Base-by-base conservation (phyloP, 2,797 vertebrate species). In the Stomatorhinus walkeri region DNA sequence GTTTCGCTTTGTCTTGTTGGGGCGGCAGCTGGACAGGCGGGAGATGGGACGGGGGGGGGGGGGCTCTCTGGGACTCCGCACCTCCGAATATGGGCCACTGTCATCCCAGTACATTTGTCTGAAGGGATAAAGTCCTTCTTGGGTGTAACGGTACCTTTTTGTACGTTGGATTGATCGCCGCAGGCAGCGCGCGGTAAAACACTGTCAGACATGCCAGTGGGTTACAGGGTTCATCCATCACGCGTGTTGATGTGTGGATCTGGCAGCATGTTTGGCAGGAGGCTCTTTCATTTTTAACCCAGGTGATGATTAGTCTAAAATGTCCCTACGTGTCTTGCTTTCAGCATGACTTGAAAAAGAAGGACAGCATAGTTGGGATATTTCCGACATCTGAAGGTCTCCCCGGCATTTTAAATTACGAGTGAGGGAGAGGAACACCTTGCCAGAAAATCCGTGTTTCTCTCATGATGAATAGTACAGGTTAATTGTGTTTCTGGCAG, bases 1-100 rank as follows among this genome's bases (percentile, higher is more conserved):
- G 28, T 5, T 81, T 10, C 76, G 87, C 89, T 93, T 94, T 93
- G 91, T 93, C 94, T 90, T 51, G 86, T 91, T 90, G 92, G 92
- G 92, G 90, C 87, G 91, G 89, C 91, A 93, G 93, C 85, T 91
- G 90, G 92, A 19, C 79, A 51, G 68, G 22, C 0, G 46, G 81
- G 28, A 10, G 64, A 16, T 0, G 28, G 64, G 28, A n/a, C 19
- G 52, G 52, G 3, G 49, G 52, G 32, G 14, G 10, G 6, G 40
- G 76, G 14, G 0, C 72, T 81, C 40, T 46, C 36, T 51, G 48
- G 83, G 48, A 52, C 83, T 49, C 46, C 22, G 3, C 8, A 1
- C 83, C 22, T 16, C 83, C 12, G 12, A 85, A 85, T 51, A 3
- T 49, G 22, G 48, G 43, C 83, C 83, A 24, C 24, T 9, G 19